Evolutionary conservation across 2,888 invertebrate genomes (phyloP).

Genomic region (Nemapogon koenigi): DNA sequence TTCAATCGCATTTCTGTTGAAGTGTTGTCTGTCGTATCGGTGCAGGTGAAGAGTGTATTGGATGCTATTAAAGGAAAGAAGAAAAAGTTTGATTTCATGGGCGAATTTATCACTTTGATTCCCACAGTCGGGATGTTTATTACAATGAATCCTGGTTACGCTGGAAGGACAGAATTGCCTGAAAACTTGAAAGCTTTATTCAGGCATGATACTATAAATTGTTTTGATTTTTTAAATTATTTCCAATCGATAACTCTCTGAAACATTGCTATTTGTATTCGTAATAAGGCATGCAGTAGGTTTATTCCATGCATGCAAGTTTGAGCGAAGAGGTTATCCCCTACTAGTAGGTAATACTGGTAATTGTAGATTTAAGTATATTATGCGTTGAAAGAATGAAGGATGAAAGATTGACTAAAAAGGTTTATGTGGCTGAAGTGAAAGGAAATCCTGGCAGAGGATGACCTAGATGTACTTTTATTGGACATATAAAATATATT

Average conservation of each 20-base stretch:
- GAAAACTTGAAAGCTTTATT: slow-evolving; percentile 79
- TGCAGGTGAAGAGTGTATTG: slow-evolving; percentile 85
- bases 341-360: no score
- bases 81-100: slow-evolving; percentile 82
- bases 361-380: no score
- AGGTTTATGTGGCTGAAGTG: no score
- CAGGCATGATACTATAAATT: slow-evolving; percentile 29
- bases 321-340: no score
- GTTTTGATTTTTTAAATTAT: background rate
- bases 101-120: slow-evolving; percentile 77
- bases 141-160: slow-evolving; percentile 97
- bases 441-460: no score
- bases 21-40: slow-evolving; percentile 93
- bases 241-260: background rate
- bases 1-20: slow-evolving; percentile 95
- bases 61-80: slow-evolving; percentile 89
- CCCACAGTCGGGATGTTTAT: slow-evolving; percentile 90
- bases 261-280: background rate
- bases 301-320: no score
- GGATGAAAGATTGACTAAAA: no score
- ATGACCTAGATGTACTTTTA: no score
- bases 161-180: slow-evolving; percentile 88
- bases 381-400: no score
- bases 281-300: background rate
- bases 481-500: no score